Evolutionary conservation across 2,113 vertebrate genomes (phyloP), one percentile per base, ranked within the genome.

Genomic region (Bujurquina vittata): DNA sequence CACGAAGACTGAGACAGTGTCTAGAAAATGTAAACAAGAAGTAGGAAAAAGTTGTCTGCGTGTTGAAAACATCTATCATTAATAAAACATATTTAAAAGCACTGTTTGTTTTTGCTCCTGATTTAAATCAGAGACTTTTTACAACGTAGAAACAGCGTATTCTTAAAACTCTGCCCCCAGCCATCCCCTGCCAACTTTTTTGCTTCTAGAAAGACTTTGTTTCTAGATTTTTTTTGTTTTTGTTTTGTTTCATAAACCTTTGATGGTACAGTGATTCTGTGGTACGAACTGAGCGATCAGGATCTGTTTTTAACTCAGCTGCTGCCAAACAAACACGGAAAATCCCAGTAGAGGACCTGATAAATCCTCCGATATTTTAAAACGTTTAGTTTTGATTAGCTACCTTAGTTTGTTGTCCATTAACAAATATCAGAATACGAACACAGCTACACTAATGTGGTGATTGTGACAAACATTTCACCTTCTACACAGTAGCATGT

Each of bases 161-260:
- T 65, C 23, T 7, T 43, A 10, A 69, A 67, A 54, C 35, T 37
- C 15, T 18, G 2, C 49, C 49, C 17, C 17, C 18, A 6, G 17
- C 49, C 14, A 46, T 2, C 5, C 17, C 49, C 49, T 20, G 17
- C 2, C 15, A 15, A 7, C 40, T 49, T 0, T 4, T 0, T 10
- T 49, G 40, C 3, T 49, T 49, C 40, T 20, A 11, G 3, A 17
- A 29, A 43, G 40, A 49, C 65, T 12, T 29, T 49, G 65, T 29
- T 49, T 0, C 29, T 0, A 29, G 29, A 22, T 65, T 26, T 0
- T 0, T 65, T 17, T 12, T 29, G 33, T 33, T 33, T 33, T 33
- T 33, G 33, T 20, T 15, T 49, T 15, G n/a, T 54, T 7, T 8
- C 8, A 22, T 55, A 10, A 55, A 55, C 20, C 9, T 10, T 56